Conservation (phyloP, 2,797 vertebrate species). For the Peromyscus nudipes region DNA sequence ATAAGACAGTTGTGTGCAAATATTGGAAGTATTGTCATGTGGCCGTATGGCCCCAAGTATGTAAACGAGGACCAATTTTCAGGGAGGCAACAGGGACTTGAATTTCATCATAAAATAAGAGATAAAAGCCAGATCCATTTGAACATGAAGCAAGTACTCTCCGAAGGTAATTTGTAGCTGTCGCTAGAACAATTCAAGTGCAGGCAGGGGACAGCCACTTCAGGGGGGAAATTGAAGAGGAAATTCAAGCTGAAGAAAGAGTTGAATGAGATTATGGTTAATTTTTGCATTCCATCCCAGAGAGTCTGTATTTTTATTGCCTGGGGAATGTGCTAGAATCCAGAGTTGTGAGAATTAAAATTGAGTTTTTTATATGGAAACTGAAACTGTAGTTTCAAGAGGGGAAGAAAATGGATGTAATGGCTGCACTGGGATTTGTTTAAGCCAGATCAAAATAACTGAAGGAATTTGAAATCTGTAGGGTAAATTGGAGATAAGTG, state of each 20-base stretch:
- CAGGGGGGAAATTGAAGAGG: neutral
- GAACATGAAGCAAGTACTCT: conserved; percentile 12
- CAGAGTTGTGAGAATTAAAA: conserved; percentile 33
- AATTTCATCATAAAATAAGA: conserved; percentile 35
- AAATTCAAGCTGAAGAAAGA: conserved; percentile 11
- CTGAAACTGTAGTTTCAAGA: neutral
- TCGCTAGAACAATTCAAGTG: conserved; percentile 32
- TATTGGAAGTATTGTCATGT: conserved; percentile 36
- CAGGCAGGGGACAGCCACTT: neutral
- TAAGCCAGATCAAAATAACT: neutral
- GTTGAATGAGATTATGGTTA: neutral
- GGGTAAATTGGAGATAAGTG: neutral
- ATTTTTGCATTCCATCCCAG: neutral
- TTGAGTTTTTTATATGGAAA: neutral
- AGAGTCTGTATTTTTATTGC: neutral
- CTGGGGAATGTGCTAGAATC: neutral
- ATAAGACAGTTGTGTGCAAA: neutral
- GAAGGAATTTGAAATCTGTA: neutral
- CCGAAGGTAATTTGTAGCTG: neutral
- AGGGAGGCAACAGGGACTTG: neutral
- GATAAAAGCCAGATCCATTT: neutral
- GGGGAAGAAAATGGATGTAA: neutral
- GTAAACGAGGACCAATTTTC: neutral
- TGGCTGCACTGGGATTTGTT: conserved; percentile 26
- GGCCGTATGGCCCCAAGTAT: neutral